Conservation (phyloP, 2,888 invertebrate species). For the Ferdinandea cuprea region DNA sequence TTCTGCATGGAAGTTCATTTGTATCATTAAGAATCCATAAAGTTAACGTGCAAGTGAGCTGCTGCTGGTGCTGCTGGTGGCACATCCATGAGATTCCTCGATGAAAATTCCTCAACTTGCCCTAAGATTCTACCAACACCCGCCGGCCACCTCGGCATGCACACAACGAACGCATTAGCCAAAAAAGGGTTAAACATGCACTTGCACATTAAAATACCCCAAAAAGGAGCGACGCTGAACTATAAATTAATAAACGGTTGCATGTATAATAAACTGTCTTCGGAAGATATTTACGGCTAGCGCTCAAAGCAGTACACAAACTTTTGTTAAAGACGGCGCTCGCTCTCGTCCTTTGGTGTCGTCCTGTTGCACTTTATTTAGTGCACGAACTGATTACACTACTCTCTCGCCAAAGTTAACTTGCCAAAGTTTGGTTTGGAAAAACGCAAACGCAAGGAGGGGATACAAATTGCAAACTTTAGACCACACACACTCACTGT, state of each 20-base stretch:
- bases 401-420: constrained; percentile 58
- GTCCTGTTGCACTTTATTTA: constrained; percentile 74
- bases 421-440: constrained; percentile 57
- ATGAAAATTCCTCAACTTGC: constrained; percentile 36
- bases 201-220: constrained; percentile 44
- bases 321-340: constrained; percentile 54
- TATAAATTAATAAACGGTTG: constrained; percentile 73
- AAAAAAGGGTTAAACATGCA: constrained; percentile 28
- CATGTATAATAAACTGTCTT: constrained; percentile 73
- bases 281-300: constrained; percentile 63
- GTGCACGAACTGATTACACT: constrained; percentile 66
- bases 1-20: constrained; percentile 59
- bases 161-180: constrained; percentile 46
- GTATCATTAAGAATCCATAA: constrained; percentile 73
- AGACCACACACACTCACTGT: constrained; percentile 59
- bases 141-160: background rate
- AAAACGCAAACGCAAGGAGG: constrained; percentile 6
- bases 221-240: constrained; percentile 24
- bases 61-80: constrained; percentile 6
- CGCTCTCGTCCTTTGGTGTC: constrained; percentile 40
- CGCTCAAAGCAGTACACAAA: constrained; percentile 59
- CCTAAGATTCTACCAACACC: constrained; percentile 34
- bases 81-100: constrained; percentile 21
- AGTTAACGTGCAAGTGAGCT: constrained; percentile 60
- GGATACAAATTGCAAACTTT: constrained; percentile 51